phyloP scores from a whole-genome alignment of 2,797 vertebrate species.

The Ctenosaura bakeri region DNA sequence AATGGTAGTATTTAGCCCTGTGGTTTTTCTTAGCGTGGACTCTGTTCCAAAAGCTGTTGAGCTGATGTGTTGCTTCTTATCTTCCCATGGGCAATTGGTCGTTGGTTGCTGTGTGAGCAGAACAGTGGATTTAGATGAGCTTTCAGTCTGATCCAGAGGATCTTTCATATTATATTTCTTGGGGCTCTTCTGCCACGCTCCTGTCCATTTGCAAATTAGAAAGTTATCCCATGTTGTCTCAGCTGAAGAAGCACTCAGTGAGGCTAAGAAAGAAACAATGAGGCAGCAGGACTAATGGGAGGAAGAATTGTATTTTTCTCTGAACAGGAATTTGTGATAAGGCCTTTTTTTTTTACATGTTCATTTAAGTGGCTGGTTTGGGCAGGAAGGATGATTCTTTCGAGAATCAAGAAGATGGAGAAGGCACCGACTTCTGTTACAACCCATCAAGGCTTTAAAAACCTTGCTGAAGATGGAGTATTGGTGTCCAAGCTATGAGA shows the following conservation, averaged over 20 bases:
- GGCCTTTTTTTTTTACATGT: not conserved
- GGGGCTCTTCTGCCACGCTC: not conserved
- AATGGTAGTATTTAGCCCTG: not conserved
- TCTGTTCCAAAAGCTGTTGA: not conserved
- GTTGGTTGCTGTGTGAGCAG: not conserved
- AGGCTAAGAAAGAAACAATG: not conserved
- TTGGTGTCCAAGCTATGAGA: not conserved
- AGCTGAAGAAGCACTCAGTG: not conserved
- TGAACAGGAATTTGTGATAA: not conserved
- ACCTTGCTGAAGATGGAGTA: not conserved
- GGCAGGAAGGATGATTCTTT: too few relatives aligned
- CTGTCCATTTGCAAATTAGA: not conserved
- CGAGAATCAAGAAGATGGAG: not conserved
- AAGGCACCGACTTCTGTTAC: not conserved
- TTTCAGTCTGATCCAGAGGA: not conserved
- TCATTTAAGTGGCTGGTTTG: not conserved
- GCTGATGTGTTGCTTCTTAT: not conserved
- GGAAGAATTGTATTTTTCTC: not conserved
- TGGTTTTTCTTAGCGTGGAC: not conserved
- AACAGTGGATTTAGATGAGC: not conserved
- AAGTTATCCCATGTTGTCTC: not conserved
- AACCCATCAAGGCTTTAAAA: not conserved
- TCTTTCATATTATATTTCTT: not conserved
- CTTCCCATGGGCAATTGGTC: not conserved
- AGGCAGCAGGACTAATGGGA: not conserved